These are phyloP conservation scores for Alaudala cheleensis DNA, from an alignment of 2,113 vertebrate genomes.

Conservation along the genomic window DNA sequence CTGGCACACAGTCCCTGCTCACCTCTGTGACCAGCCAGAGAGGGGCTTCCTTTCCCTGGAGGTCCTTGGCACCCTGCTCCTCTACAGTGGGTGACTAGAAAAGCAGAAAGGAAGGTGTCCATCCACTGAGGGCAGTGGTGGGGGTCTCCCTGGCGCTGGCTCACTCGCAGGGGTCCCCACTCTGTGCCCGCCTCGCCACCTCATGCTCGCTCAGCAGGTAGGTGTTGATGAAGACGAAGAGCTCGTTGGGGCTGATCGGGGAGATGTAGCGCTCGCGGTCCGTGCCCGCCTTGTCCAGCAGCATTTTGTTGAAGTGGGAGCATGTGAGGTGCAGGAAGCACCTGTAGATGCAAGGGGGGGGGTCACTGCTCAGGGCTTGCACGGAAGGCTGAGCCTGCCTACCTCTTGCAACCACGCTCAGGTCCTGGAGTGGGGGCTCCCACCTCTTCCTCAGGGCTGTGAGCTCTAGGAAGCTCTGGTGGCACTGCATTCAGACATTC, in stretches of 20 bases:
- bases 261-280: constrained; percentile 90
- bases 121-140: fast-evolving
- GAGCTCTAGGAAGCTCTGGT: background rate
- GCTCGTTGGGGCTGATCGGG: constrained; percentile 83
- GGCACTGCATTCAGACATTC: too few relatives aligned
- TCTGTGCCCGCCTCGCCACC: constrained; percentile 66
- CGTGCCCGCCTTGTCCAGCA: constrained; percentile 85
- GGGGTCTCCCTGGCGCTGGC: background rate
- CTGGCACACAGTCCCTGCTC: background rate
- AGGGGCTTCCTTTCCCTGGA: background rate
- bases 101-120: background rate
- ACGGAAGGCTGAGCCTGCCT: background rate
- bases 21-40: background rate
- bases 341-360: constrained; percentile 64
- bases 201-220: constrained; percentile 86
- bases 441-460: fast-evolving
- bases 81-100: background rate
- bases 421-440: background rate
- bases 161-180: constrained; percentile 85
- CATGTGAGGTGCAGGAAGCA: constrained; percentile 85
- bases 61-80: background rate
- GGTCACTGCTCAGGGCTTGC: background rate
- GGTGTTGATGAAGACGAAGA: constrained; percentile 88
- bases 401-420: fast-evolving
- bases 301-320: constrained; percentile 87